phyloP scores from a whole-genome alignment of 2,797 vertebrate genomes.

The Orientallactaga sibirica region DNA sequence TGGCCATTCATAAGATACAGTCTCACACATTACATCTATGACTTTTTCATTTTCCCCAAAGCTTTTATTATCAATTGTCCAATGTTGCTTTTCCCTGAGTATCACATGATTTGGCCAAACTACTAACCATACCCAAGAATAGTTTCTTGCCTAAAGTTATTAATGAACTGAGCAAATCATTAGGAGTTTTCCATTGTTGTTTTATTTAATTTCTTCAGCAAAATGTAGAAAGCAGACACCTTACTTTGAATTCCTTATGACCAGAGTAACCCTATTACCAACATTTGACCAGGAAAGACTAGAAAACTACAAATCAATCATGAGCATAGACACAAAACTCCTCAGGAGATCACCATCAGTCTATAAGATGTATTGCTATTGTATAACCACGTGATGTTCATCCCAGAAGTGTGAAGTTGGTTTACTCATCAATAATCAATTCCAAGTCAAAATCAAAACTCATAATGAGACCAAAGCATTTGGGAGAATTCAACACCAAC shows the following conservation, averaged over 20 bases:
- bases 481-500: not conserved
- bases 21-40: not conserved
- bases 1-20: not conserved
- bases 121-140: not conserved
- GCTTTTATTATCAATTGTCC: not conserved
- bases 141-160: not conserved
- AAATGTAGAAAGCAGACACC: not conserved
- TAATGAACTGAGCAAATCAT: not conserved
- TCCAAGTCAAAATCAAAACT: not conserved
- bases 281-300: not conserved
- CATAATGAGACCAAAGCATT: not conserved
- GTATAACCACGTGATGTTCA: not conserved
- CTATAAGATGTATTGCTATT: not conserved
- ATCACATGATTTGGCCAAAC: not conserved
- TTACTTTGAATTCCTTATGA: not conserved
- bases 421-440: constrained; percentile 2
- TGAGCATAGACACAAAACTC: not conserved
- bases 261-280: not conserved
- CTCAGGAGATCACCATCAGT: not conserved
- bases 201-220: not conserved
- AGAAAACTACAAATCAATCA: not conserved
- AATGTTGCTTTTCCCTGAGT: not conserved
- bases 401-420: not conserved
- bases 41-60: not conserved
- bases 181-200: not conserved